Evolutionary conservation across 2,797 vertebrate genomes (phyloP), one percentile per base, ranked within the genome.

Genomic region (Tarsius wallacei): DNA sequence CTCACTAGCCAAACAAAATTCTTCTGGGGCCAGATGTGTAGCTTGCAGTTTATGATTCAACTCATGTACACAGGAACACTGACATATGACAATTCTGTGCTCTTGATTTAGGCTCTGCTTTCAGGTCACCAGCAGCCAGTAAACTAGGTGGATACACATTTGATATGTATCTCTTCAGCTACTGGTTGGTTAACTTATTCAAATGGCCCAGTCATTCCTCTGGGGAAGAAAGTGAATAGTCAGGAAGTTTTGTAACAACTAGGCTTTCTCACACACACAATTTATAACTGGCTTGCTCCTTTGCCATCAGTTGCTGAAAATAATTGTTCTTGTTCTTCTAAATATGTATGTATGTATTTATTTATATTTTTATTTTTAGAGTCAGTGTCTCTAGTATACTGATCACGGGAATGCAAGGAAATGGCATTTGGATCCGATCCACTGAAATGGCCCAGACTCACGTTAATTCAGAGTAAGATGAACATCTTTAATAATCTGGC

Each of bases 221-320:
- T 36, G 19, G 49, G 42, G 15, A 55, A 53, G 49, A 63, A 81
- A 91, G 22, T 15, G 26, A 90, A 83, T 42, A 66, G 59, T 31
- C 33, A 77, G 61, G 31, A 47, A 87, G 3, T 68, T 91, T 21
- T 66, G 2, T 15, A 84, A 88, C 28, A 77, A 42, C 2, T 49
- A 31, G 51, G 61, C 78, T 51, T 77, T 66, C 61, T 49, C 24
- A 66, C 11, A 77, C 5, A 83, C 7, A 77, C 5, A 63, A 15
- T 76, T 61, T 85, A 70, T 49, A 90, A 55, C 68, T 14, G 66
- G 49, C 31, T 88, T 91, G 87, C 31, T 49, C 26, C 87, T 19
- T n/a, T 51, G 51, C 74, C 19, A 53, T 28, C 28, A 81, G 19
- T 76, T 93, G 57, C 68, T 95, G 33, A 87, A 95, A 90, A 90